phyloP scores from a whole-genome alignment of 2,797 vertebrate species.

The Pachyuromys duprasi region DNA sequence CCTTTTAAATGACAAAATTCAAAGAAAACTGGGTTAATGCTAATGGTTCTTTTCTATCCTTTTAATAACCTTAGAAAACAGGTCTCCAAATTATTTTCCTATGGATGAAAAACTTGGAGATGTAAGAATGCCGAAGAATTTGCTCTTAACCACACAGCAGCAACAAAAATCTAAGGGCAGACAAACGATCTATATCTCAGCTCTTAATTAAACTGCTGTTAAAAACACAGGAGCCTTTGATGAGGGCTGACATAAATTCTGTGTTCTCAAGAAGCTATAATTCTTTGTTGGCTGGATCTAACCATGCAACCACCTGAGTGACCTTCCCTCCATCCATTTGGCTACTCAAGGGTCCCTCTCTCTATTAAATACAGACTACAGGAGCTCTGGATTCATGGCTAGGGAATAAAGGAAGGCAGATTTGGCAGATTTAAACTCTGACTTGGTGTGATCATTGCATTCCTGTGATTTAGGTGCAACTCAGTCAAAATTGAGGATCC shows the following conservation, averaged over 20 bases:
- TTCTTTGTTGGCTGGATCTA: background rate
- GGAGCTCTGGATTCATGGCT: background rate
- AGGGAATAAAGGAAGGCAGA: background rate
- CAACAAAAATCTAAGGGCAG: background rate
- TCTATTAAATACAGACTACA: constrained; percentile 20
- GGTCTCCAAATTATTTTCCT: background rate
- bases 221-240: background rate
- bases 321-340: background rate
- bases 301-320: background rate
- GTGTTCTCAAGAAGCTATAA: background rate
- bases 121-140: background rate
- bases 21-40: background rate
- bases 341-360: background rate
- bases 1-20: constrained; percentile 37
- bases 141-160: background rate
- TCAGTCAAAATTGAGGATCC: background rate
- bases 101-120: background rate
- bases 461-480: background rate
- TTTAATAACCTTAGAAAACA: background rate
- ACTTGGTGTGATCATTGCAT: background rate
- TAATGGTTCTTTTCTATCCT: background rate
- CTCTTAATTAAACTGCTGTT: background rate
- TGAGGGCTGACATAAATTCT: background rate
- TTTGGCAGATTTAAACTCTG: background rate
- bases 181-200: background rate